Conservation (phyloP, 2,888 invertebrate genomes). For the Cylindroiulus punctatus region DNA sequence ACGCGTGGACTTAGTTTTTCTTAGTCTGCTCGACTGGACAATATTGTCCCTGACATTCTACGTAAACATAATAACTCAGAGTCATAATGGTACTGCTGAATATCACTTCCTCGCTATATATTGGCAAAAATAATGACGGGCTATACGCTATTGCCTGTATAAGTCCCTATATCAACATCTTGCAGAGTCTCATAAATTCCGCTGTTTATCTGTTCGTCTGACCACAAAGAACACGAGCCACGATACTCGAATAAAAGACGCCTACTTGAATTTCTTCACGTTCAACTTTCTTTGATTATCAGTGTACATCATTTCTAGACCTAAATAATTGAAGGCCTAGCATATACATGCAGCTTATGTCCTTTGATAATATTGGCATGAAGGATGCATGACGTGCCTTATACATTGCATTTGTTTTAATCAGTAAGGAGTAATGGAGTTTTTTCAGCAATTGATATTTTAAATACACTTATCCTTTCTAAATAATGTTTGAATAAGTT, state of each 20-base stretch:
- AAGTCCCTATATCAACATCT: slow-evolving; percentile 20
- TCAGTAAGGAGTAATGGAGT: too few species aligned
- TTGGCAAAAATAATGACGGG: slow-evolving; percentile 24
- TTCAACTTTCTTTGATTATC: neutral
- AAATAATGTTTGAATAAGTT: too few species aligned
- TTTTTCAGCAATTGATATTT: too few species aligned
- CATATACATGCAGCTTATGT: too few species aligned
- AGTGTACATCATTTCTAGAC: neutral
- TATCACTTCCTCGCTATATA: slow-evolving; percentile 20
- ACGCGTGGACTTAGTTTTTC: slow-evolving; percentile 19
- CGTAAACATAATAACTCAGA: slow-evolving; percentile 47
- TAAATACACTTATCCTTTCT: too few species aligned
- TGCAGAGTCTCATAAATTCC: slow-evolving; percentile 13
- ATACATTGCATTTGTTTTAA: too few species aligned
- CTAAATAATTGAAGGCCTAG: neutral
- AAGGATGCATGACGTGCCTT: too few species aligned
- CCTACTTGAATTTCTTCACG: neutral
- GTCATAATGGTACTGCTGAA: slow-evolving; percentile 26
- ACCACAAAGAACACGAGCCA: neutral
- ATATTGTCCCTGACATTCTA: slow-evolving; percentile 53
- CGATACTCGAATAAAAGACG: neutral
- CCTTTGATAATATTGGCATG: too few species aligned
- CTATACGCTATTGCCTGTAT: neutral
- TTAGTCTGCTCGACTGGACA: slow-evolving; percentile 51
- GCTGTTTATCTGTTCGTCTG: neutral